Percentiles rank a stretch among this genome's conserved stretches.
phyloP scores from a whole-genome alignment of 2,888 invertebrate genomes.

The Nasonia oneida region DNA sequence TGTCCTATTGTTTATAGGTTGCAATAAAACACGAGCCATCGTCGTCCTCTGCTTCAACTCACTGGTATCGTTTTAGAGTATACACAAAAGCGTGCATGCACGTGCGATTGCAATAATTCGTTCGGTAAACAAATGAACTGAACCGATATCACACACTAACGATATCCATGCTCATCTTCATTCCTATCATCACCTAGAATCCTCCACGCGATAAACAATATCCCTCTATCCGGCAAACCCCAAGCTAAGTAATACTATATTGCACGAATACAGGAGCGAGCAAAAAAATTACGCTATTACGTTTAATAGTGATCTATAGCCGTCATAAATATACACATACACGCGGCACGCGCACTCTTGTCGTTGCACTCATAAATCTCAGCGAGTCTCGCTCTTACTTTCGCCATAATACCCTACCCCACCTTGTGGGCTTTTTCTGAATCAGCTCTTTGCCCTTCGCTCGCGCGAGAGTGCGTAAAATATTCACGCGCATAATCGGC shows the following conservation, averaged over 20 bases:
- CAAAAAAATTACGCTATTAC: slow-evolving; percentile 71
- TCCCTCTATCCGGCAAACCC: background rate
- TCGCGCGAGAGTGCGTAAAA: slow-evolving; percentile 65
- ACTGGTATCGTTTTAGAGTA: background rate
- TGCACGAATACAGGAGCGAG: background rate
- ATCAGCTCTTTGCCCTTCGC: slow-evolving; percentile 61
- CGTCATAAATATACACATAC: slow-evolving; percentile 70
- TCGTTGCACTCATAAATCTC: slow-evolving; percentile 73
- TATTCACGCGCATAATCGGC: slow-evolving; percentile 75
- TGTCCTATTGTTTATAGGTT: slow-evolving; percentile 72
- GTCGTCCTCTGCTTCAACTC: background rate
- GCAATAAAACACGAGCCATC: slow-evolving; percentile 68
- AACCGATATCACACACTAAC: background rate
- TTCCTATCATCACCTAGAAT: background rate
- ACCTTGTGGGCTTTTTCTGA: slow-evolving; percentile 53
- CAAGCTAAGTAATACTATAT: slow-evolving; percentile 44
- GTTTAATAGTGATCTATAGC: slow-evolving; percentile 78
- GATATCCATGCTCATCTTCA: background rate
- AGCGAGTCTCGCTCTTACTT: slow-evolving; percentile 61
- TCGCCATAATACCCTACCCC: slow-evolving; percentile 58
- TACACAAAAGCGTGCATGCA: too few species aligned
- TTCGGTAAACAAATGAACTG: too few species aligned
- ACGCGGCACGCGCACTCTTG: slow-evolving; percentile 68
- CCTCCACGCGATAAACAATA: background rate
- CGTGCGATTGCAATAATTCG: too few species aligned